Percentiles rank a stretch among this genome's conserved stretches.
These are phyloP conservation scores for Neuroscelio doddi DNA, from an alignment of 2,888 invertebrate genomes.

Conservation along the genomic window DNA sequence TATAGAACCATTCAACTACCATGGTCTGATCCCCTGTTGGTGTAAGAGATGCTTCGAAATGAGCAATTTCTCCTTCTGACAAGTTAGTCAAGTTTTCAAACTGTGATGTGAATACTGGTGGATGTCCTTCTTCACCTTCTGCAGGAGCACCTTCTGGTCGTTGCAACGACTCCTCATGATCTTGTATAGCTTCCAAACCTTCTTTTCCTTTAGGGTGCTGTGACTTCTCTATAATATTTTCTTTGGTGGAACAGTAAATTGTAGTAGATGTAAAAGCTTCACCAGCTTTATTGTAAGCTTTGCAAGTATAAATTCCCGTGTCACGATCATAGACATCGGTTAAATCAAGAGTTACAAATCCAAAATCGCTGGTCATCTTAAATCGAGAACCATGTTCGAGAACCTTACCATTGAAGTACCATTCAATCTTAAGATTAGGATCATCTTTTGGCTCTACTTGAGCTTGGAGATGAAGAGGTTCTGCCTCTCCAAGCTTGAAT, in stretches of 20 bases:
- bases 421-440: conserved; percentile 91
- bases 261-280: conserved; percentile 95
- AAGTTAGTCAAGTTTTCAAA: conserved; percentile 88
- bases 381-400: conserved; percentile 91
- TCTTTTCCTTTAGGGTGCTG: conserved; percentile 97
- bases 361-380: conserved; percentile 95
- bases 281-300: conserved; percentile 89
- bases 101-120: conserved; percentile 91
- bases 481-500: conserved; percentile 86
- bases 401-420: conserved; percentile 94
- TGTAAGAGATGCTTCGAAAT: conserved; percentile 96
- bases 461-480: conserved; percentile 92
- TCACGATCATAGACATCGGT: conserved; percentile 94
- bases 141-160: conserved; percentile 79
- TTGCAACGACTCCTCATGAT: conserved; percentile 89
- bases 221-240: conserved; percentile 88
- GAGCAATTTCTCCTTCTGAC: conserved; percentile 96
- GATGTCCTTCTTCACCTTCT: conserved; percentile 85
- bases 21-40: conserved; percentile 95
- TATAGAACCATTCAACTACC: conserved; percentile 97
- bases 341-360: conserved; percentile 95
- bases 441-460: conserved; percentile 95
- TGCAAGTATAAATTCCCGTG: conserved; percentile 94
- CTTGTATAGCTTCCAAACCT: conserved; percentile 92
- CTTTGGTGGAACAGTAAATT: conserved; percentile 86